phyloP scores from a whole-genome alignment of 2,797 vertebrate genomes.

The Tangara arthus region DNA sequence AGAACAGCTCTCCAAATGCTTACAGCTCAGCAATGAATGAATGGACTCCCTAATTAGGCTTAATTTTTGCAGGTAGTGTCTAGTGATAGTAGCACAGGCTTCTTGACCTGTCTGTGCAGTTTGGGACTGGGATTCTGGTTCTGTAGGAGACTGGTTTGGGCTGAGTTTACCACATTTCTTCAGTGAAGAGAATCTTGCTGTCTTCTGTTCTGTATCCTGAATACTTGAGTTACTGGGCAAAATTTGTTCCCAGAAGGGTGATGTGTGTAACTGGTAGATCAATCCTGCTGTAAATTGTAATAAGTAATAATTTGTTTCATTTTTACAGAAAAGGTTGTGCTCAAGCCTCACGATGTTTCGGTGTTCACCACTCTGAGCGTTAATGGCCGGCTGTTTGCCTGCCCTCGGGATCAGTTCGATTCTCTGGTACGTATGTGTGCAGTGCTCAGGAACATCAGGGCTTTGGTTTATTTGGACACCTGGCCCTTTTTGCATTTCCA shows the following conservation, averaged over 20 bases:
- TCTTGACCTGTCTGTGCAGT: not conserved
- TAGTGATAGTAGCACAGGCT: not conserved
- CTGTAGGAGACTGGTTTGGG: not conserved
- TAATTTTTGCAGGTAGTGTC: not conserved
- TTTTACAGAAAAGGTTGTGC: conserved; percentile 89
- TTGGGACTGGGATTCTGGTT: not conserved
- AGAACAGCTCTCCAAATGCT: not conserved
- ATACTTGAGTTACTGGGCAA: not conserved
- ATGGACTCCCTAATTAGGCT: not conserved
- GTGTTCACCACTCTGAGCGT: conserved; percentile 94
- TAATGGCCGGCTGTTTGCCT: conserved; percentile 93
- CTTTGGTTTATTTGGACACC: not conserved
- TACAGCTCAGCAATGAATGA: not conserved
- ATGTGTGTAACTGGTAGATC: conserved; percentile 43
- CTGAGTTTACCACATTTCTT: not conserved
- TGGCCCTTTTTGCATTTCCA: not conserved
- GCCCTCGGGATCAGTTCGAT: conserved; percentile 90
- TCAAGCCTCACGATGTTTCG: conserved; percentile 91
- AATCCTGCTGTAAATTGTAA: conserved; percentile 15
- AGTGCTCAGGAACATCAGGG: not conserved
- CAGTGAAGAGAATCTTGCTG: not conserved
- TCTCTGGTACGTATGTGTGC: conserved; percentile 83
- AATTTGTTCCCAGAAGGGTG: not conserved
- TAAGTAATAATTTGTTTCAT: conserved; percentile 51
- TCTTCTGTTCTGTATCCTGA: not conserved